Base-by-base conservation (phyloP, 1,140 invertebrate species). In the Nasonia longicornis region DNA sequence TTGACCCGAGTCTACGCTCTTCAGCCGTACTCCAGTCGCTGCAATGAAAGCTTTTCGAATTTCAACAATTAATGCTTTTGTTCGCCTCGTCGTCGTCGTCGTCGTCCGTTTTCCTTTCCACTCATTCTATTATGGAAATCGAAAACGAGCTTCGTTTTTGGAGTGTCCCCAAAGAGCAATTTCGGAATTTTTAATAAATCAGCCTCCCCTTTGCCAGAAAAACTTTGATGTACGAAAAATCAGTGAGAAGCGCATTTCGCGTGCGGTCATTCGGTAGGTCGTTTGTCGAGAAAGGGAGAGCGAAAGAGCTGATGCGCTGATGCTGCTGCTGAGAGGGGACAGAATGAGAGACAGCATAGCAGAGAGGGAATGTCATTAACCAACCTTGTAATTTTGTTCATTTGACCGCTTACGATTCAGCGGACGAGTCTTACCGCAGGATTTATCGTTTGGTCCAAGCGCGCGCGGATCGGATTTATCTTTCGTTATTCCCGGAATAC, bases 361-460 rank as follows among this genome's bases (percentile, higher is more conserved):
- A 52, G 69, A 63, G 85, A 83, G 85, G 84, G 85, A 89, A 89
- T 84, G 85, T 89, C 89, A 89, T 90, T 89, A 87, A 87, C 79
- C 87, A 86, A 89, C 87, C 89, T 90, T 90, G 88, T 90, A 90
- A 90, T 90, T 90, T 90, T 89, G 88, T 89, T 90, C 85, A 89
- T 90, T 89, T 87, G 88, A 88, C 89, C 88, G 89, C 89, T 89
- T 88, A 88, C 86, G 87, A 89, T 89, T 86, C 83, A 85, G 79
- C 80, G 82, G 72, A 83, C 82, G 84, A 86, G 86, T 85, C 84
- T 87, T 84, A 88, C 88, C 88, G 85, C 88, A 88, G 82, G 85
- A 90, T 89, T 90, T 88, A 89, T 89, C 88, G 85, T 84, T 85
- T 80, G 83, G 84, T 87, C 86, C 85, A 84, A 83, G 78, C 70